Percentiles rank a stretch among this genome's conserved stretches.
These are phyloP conservation scores for Metridium senile DNA, from an alignment of 92 coral and sea anemone genomes.

Conservation along the genomic window DNA sequence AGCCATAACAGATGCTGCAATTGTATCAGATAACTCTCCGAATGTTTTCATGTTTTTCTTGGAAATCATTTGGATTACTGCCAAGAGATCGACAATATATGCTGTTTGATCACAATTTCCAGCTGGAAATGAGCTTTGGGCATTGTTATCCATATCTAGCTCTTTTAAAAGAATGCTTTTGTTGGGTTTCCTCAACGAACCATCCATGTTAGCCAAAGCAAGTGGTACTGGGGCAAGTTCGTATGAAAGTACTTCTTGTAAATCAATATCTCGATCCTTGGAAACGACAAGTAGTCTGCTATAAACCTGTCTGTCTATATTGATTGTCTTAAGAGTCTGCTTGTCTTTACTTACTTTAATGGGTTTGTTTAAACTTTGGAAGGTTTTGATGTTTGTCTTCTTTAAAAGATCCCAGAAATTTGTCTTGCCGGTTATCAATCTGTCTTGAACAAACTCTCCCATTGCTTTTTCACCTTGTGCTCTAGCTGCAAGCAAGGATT, in stretches of 20 bases:
- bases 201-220: constrained; percentile 27
- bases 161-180: constrained; percentile 33
- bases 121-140: constrained; percentile 16
- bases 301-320: constrained; percentile 4
- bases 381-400: constrained; percentile 16
- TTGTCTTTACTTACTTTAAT: constrained; percentile 14
- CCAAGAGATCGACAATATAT: constrained; percentile 19
- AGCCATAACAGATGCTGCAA: constrained; percentile 21
- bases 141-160: constrained; percentile 26
- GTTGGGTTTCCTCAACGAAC: constrained; percentile 35
- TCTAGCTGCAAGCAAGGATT: constrained; percentile 22
- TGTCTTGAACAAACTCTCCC: constrained; percentile 15
- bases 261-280: constrained; percentile 12
- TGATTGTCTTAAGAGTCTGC: neutral
- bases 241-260: constrained; percentile 15
- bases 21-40: constrained; percentile 25
- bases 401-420: constrained; percentile 8
- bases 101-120: constrained; percentile 24
- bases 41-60: constrained; percentile 15
- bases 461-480: constrained; percentile 20
- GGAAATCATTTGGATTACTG: constrained; percentile 22
- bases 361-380: constrained; percentile 17
- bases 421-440: constrained; percentile 7
- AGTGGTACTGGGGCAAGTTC: constrained; percentile 36
- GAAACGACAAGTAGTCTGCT: constrained; percentile 20